These are phyloP conservation scores for Phalacrocorax aristotelis DNA, from an alignment of 2,113 vertebrate genomes.

Conservation along the genomic window DNA sequence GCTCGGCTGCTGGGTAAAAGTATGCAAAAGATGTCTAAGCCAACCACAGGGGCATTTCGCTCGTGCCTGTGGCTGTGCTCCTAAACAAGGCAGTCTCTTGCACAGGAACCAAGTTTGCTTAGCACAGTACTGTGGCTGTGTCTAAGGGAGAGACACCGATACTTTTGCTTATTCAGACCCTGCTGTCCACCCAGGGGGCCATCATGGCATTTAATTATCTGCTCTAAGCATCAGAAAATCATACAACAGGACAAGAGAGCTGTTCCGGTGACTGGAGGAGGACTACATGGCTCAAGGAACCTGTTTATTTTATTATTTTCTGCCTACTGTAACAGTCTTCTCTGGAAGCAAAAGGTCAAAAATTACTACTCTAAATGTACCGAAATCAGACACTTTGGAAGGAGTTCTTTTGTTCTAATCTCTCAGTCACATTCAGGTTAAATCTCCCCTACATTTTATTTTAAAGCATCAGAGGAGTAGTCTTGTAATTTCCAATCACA, in stretches of 20 bases:
- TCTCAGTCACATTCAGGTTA: neutral
- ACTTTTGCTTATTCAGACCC: neutral
- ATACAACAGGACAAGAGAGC: neutral
- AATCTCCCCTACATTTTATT: neutral
- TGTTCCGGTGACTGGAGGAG: neutral
- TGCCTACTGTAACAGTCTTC: neutral
- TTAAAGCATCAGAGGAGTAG: neutral
- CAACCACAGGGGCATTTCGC: neutral
- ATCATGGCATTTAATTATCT: neutral
- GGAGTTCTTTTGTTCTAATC: neutral
- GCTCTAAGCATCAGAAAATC: neutral
- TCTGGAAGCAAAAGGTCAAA: neutral
- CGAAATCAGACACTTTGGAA: neutral
- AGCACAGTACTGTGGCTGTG: neutral
- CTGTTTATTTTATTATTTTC: neutral
- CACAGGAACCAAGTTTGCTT: neutral
- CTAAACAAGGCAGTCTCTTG: neutral
- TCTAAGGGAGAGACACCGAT: neutral
- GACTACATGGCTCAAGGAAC: neutral
- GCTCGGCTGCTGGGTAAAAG: slow-evolving; percentile 40
- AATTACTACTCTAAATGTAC: neutral
- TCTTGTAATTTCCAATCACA: neutral
- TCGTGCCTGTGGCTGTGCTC: neutral
- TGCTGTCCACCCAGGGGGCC: neutral
- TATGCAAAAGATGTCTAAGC: slow-evolving; percentile 33